phyloP scores from a whole-genome alignment of 2,797 vertebrate species.

The Balearica regulorum region DNA sequence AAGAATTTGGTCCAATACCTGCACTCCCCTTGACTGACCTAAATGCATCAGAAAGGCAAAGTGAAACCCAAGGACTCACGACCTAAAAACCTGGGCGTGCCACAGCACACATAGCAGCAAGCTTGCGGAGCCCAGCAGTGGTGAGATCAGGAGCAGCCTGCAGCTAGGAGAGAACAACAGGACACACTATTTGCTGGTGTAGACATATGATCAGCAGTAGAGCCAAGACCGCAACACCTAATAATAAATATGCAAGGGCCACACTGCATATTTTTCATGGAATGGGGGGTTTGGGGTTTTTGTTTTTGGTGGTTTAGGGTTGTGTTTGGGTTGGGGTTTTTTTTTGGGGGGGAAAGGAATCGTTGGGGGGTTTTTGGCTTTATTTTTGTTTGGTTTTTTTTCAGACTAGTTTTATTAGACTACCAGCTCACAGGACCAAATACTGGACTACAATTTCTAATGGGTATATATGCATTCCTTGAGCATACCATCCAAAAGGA shows the following conservation, averaged over 20 bases:
- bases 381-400: background rate
- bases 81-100: background rate
- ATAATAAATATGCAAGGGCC: background rate
- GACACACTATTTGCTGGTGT: background rate
- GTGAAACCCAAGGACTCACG: background rate
- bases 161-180: background rate
- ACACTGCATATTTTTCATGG: background rate
- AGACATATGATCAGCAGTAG: background rate
- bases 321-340: too few species aligned
- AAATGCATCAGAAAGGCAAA: background rate
- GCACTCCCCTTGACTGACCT: background rate
- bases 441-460: background rate
- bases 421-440: background rate
- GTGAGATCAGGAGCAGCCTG: background rate
- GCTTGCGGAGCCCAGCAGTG: background rate
- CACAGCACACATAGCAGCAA: background rate
- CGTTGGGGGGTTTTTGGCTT: background rate
- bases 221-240: background rate
- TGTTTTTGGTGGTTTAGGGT: background rate
- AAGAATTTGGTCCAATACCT: background rate
- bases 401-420: background rate
- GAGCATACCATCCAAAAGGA: background rate
- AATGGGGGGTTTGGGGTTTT: background rate
- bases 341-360: fast-evolving
- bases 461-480: fast-evolving